Evolutionary conservation across 2,113 vertebrate species (phyloP), one percentile per base, ranked within the genome.

Genomic region (Gavialis gangeticus): DNA sequence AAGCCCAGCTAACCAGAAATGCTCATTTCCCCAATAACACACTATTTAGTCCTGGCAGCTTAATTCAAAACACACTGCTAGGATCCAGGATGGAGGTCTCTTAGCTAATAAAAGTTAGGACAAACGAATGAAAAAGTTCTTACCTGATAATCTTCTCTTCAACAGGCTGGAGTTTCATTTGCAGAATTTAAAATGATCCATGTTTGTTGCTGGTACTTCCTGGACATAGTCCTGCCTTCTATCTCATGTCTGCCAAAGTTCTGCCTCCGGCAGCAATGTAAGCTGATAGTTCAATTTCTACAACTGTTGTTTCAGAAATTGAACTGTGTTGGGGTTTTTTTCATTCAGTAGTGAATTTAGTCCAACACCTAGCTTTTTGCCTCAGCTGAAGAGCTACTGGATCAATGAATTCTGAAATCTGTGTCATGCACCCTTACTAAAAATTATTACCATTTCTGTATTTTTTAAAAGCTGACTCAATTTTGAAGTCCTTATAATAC

Each of bases 161-260:
- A 73, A 84, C 0, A 0, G 4, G 14, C 37, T 18, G 5, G 0
- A 1, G 1, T 11, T 0, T 5, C 64, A 37, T 21, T n/a, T 71
- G 17, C 22, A 57, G 21, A 37, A 58, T 0, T 0, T 2, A 18
- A 55, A 82, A 83, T 10, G 5, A 64, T 28, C 28, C 2, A 57
- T 58, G 56, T 27, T 59, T 37, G 10, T 71, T 71, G 34, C 69
- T 24, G 34, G 69, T 37, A 37, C 7, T 22, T 46, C 25, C 12
- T 37, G 69, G 21, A 46, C 34, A 37, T 10, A 67, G 17, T n/a
- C 37, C 12, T 22, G 4, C 21, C 5, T 21, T 71, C 37, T 28
- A 46, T n/a, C 77, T 60, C 80, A 28, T 15, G 69, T 37, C 58
- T 4, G 19, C 25, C 4, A 12, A 75, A 4, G 18, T 85, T 28